Base-by-base conservation (phyloP, 2,888 invertebrate species). In the Arrhopalites spinosus region DNA sequence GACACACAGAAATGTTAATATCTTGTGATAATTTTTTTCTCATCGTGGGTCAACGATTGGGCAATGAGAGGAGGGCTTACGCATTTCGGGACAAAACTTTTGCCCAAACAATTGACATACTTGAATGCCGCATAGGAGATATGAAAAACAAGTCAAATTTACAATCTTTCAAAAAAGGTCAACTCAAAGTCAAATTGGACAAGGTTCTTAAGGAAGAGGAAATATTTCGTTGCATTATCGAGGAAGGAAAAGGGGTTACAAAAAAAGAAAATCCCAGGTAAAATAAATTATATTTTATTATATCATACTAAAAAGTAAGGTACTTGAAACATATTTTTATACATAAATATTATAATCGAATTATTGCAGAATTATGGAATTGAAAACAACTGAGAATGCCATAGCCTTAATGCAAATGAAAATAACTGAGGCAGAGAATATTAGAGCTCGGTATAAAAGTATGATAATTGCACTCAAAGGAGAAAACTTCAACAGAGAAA, bases 361-460 rank as follows among this genome's bases (percentile, higher is more conserved):
- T n/a, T n/a, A n/a, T 53, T 73, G 11, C 53, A 81, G 81, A 71
- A 45, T 76, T 36, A 66, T 76, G 47, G 78, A 79, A 56, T 70
- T 81, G 17, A 80, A 81, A 69, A 74, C 73, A 61, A 80, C 78
- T 0, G 83, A 83, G 74, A 83, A 81, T n/a, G 75, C 76, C 17
- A 80, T 78, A 2, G 81, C 83, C 20, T 77, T 79, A 5, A 83
- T 82, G 81, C 78, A 81, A 73, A 81, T 83, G 81, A 81, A 79
- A 66, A 82, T 81, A 63, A 81, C 79, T 0, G 83, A 83, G 76
- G 83, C 81, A 25, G 83, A 83, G 75, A 83, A 83, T 66, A 78
- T 83, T 15, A 78, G 80, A 50, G 74, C 78, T 23, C 74, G 81
- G 1, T 83, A 83, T 64, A 81, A 79, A 70, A 75, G 78, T 73